A percentile compares a stretch with the other conserved stretches of the same genome.
These are phyloP conservation scores for Synaphobranchus kaupii DNA, from an alignment of 2,797 vertebrate genomes.

Conservation along the genomic window DNA sequence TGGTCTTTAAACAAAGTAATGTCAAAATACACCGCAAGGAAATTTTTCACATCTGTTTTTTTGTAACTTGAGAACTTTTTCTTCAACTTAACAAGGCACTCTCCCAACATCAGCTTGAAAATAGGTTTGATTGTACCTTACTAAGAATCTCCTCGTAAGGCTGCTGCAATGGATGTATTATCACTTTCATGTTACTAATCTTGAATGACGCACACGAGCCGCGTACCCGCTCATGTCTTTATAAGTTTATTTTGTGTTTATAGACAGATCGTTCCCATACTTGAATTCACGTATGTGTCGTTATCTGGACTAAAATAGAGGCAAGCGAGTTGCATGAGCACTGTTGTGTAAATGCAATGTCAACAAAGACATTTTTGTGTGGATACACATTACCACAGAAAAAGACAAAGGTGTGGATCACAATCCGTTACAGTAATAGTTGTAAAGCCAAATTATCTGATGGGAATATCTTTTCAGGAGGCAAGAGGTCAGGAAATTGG, in stretches of 20 bases:
- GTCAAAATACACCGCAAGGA: slow-evolving; percentile 39
- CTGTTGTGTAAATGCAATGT: neutral
- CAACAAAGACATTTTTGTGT: neutral
- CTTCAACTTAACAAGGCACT: slow-evolving; percentile 52
- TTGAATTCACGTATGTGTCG: neutral
- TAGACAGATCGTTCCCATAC: neutral
- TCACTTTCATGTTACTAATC: neutral
- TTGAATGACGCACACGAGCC: neutral
- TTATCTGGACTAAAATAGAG: neutral
- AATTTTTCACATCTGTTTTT: slow-evolving; percentile 54
- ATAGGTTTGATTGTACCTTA: neutral
- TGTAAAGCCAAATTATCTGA: neutral
- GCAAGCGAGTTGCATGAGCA: neutral
- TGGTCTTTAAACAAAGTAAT: slow-evolving; percentile 54
- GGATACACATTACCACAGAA: neutral
- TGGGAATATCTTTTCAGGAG: slow-evolving; percentile 27
- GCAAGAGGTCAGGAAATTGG: slow-evolving; percentile 75
- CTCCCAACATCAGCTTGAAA: slow-evolving; percentile 56
- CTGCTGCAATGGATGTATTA: no score
- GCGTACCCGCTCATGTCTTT: neutral
- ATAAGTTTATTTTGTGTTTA: neutral
- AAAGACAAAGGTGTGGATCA: neutral
- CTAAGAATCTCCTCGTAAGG: neutral
- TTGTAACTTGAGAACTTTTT: slow-evolving; percentile 40
- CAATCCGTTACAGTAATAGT: neutral